Evolutionary conservation across 2,113 vertebrate species (phyloP).

Genomic region (Carettochelys insculpta): DNA sequence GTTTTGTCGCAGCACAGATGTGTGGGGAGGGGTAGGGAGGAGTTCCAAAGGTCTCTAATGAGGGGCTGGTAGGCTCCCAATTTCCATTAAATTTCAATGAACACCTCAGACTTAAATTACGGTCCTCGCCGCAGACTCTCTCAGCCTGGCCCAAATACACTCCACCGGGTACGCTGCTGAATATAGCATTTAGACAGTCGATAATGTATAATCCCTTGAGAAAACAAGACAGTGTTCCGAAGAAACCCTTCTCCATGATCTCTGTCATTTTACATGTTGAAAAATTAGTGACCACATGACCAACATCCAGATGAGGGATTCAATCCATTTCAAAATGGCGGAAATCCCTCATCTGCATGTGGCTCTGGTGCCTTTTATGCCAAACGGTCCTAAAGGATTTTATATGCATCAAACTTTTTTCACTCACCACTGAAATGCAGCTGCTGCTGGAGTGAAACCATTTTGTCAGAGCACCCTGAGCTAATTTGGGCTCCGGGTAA

Average conservation of each 20-base stretch:
- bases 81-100: neutral
- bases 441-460: neutral
- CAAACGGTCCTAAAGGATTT: neutral
- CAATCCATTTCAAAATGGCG: neutral
- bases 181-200: neutral
- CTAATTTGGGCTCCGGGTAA: neutral
- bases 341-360: neutral
- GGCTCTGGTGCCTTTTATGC: neutral
- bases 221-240: neutral
- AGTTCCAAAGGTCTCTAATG: rapidly evolving
- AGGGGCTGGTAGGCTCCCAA: neutral
- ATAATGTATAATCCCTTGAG: neutral
- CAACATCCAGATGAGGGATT: neutral
- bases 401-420: neutral
- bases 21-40: too few relatives aligned
- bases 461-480: neutral
- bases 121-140: rapidly evolving
- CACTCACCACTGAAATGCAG: neutral
- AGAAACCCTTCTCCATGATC: neutral
- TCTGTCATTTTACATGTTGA: neutral
- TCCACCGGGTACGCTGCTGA: too few relatives aligned
- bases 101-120: neutral
- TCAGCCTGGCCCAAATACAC: neutral
- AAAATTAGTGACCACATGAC: neutral
- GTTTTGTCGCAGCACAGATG: neutral